Evolutionary conservation across 1,140 invertebrate genomes (phyloP).

Genomic region (Elymnias hypermnestra): DNA sequence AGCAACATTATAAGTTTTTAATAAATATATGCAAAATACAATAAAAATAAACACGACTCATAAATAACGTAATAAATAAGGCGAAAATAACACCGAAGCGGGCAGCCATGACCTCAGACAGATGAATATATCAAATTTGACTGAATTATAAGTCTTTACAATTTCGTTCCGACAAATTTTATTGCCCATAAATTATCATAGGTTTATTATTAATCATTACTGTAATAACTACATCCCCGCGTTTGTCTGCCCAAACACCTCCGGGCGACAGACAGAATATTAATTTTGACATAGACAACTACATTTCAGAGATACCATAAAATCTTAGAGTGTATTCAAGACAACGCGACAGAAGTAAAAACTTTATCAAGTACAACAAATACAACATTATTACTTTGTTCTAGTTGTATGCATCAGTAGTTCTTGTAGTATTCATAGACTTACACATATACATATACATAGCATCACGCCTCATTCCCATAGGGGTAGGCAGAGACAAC

Average conservation of each 20-base stretch:
- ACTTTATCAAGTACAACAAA: too few relatives aligned
- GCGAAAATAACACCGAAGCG: too few relatives aligned
- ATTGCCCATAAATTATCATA: slow-evolving; percentile 26
- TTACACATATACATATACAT: too few relatives aligned
- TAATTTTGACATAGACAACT: slow-evolving; percentile 16
- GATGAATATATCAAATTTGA: slow-evolving; percentile 12
- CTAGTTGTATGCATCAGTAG: too few relatives aligned
- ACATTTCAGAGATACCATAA: neutral
- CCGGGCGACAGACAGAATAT: slow-evolving; percentile 27
- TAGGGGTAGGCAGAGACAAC: too few relatives aligned
- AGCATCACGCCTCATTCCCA: too few relatives aligned
- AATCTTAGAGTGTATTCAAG: too few relatives aligned
- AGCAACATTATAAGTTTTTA: too few relatives aligned
- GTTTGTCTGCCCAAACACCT: slow-evolving; percentile 34
- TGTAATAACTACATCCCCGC: slow-evolving; percentile 29
- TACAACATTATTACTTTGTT: too few relatives aligned
- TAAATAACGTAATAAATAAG: too few relatives aligned
- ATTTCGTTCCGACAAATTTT: slow-evolving; percentile 21
- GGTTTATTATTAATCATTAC: slow-evolving; percentile 29
- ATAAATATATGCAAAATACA: neutral
- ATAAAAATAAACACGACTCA: neutral
- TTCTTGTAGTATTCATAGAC: too few relatives aligned
- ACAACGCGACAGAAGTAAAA: too few relatives aligned
- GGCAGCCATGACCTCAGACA: slow-evolving; percentile 8
- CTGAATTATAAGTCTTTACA: slow-evolving; percentile 18